These are phyloP conservation scores for Syngnathus floridae DNA, from an alignment of 2,113 vertebrate genomes.

Conservation along the genomic window DNA sequence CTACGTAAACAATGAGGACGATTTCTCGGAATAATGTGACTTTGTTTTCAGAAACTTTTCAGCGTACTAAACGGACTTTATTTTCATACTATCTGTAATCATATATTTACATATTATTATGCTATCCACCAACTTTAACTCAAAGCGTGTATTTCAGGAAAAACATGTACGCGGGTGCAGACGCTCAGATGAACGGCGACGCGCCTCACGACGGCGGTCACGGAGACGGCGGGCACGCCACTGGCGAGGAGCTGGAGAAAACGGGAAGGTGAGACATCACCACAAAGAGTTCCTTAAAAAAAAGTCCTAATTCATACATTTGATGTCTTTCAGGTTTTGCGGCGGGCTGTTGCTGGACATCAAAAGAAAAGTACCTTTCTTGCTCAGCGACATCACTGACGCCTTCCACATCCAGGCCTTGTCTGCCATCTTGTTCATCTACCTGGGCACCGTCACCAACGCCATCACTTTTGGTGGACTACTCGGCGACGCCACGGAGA, in stretches of 20 bases:
- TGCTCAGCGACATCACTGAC: slow-evolving; percentile 90
- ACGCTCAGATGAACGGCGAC: slow-evolving; percentile 93
- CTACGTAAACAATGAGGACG: no score
- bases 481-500: slow-evolving; percentile 93
- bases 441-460: slow-evolving; percentile 95
- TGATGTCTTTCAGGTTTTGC: slow-evolving; percentile 75
- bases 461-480: slow-evolving; percentile 97
- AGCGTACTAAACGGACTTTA: no score
- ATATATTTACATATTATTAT: no score
- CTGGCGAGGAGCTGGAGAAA: slow-evolving; percentile 82
- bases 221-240: slow-evolving; percentile 80
- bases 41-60: no score
- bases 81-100: no score
- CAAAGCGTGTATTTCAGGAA: slow-evolving; percentile 72
- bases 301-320: not conserved
- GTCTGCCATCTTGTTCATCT: slow-evolving; percentile 93
- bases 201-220: slow-evolving; percentile 80
- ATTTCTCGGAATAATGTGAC: no score
- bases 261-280: slow-evolving; percentile 77
- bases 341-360: slow-evolving; percentile 94
- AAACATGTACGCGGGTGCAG: slow-evolving; percentile 90
- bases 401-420: slow-evolving; percentile 91
- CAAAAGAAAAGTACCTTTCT: slow-evolving; percentile 91
- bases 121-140: not conserved
- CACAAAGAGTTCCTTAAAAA: not conserved